A percentile compares a stretch with the other conserved stretches of the same genome.
Evolutionary conservation across 2,888 invertebrate species (phyloP).

Genomic region (Caenorhabditis sp.): DNA sequence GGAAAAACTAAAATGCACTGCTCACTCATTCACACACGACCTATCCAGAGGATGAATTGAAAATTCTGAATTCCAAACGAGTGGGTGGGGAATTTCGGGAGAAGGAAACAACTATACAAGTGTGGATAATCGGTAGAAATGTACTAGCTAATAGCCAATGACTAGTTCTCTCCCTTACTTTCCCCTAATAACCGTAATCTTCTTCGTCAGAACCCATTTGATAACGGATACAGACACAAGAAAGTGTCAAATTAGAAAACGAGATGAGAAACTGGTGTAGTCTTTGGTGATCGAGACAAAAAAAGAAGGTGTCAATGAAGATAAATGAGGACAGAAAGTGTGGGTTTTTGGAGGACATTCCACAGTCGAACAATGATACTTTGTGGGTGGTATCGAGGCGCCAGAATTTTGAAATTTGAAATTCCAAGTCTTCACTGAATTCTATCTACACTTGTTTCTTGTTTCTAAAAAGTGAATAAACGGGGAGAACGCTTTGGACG

Average conservation of each 20-base stretch:
- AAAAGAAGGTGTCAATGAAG: constrained; percentile 61
- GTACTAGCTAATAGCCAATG: constrained; percentile 42
- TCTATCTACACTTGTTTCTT: too few relatives aligned
- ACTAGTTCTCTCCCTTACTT: constrained; percentile 29
- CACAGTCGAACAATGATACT: constrained; percentile 30
- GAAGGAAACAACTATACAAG: constrained; percentile 52
- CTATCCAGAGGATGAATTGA: constrained; percentile 24
- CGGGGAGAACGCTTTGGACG: neutral
- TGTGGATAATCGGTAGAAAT: constrained; percentile 31
- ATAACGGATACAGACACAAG: constrained; percentile 31
- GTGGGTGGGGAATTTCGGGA: neutral
- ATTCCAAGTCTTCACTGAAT: neutral
- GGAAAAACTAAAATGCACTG: constrained; percentile 26
- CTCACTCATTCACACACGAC: constrained; percentile 29
- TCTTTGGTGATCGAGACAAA: constrained; percentile 11
- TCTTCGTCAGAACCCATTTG: constrained; percentile 2
- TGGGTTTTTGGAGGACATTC: constrained; percentile 58
- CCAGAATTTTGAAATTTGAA: constrained; percentile 37
- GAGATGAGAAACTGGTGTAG: constrained; percentile 20
- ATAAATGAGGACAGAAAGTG: constrained; percentile 52
- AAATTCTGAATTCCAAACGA: constrained; percentile 41
- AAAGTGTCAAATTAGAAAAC: neutral
- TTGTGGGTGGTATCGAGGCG: constrained; percentile 40
- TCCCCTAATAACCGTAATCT: constrained; percentile 51
- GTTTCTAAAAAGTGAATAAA: constrained; percentile 9